Conservation (phyloP, 2,888 invertebrate species). For the Leptarthrus brevirostris region DNA sequence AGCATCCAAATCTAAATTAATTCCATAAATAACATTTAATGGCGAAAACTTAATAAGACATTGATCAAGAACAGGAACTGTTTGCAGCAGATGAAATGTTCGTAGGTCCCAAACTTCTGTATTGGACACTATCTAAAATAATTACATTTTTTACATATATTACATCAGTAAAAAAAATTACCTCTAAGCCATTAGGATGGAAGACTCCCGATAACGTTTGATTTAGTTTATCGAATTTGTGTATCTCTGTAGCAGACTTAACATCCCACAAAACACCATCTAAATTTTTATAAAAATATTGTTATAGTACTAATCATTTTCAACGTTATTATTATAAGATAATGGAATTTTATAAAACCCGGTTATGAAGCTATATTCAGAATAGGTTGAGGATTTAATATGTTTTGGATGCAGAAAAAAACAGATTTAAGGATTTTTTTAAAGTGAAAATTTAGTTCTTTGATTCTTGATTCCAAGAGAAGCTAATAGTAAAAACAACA, state of each 20-base stretch:
- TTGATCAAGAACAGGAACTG: constrained; percentile 93
- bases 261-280: constrained; percentile 98
- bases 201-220: constrained; percentile 95
- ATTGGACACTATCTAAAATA: constrained; percentile 86
- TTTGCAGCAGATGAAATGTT: constrained; percentile 92
- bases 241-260: constrained; percentile 85
- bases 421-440: no score
- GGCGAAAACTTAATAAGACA: constrained; percentile 90
- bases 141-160: not conserved
- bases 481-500: no score
- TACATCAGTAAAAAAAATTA: constrained; percentile 60
- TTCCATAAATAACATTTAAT: constrained; percentile 87
- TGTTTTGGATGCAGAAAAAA: no score
- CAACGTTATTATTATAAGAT: no score
- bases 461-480: no score
- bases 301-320: not conserved
- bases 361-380: no score
- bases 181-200: constrained; percentile 95
- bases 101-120: constrained; percentile 98
- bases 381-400: no score
- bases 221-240: constrained; percentile 98
- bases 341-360: no score
- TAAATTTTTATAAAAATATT: constrained; percentile 57
- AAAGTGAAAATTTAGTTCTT: no score
- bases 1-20: constrained; percentile 79